Base-by-base conservation (phyloP, 2,888 invertebrate species). In the Thera obeliscata region DNA sequence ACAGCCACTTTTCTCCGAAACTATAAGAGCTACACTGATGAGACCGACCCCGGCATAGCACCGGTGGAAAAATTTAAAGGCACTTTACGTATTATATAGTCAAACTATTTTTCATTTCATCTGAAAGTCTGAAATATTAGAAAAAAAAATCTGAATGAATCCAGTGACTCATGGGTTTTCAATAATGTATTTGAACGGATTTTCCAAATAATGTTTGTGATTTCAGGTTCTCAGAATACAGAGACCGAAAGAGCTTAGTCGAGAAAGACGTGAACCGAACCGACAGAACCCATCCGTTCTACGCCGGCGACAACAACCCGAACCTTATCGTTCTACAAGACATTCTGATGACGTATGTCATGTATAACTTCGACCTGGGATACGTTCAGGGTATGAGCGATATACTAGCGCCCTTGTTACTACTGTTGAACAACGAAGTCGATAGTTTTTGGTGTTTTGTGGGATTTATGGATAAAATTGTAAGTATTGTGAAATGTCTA, bases 401-500 rank as follows among this genome's bases (percentile, higher is more conserved):
- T 89, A 94, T 99, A 61, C 90, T 99, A 64, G 98, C 99, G 5
- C 99, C 99, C 0, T 96, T 99, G 78, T 91, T 99, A 64, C 95
- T 97, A 81, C 94, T 99, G 56, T 94, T 99, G 94, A 96, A 97
- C 74, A 97, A 98, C 83, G 99, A 99, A 89, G 98, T 98, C 2
- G 99, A 99, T 85, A 96, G 98, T 0, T 99, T 99, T 93, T 99
- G 99, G 99, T 98, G 99, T 89, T 99, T 99, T 86, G 98, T 98
- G 49, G 99, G 99, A 7, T 98, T 99, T 80, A 99, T 99, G 98
- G 96, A 99, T 69, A 96, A 96, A 94, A 97, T 99, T 87, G 98
- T 98, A 87, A 95, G 96, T 93, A 9, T 8, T 43, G 5, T 43
- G 0, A 8, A 43, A 2, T 7, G 6, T 38, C 6, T 6, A 38